Evolutionary conservation across 2,113 vertebrate genomes (phyloP).

Genomic region (Laterallus jamaicensis): DNA sequence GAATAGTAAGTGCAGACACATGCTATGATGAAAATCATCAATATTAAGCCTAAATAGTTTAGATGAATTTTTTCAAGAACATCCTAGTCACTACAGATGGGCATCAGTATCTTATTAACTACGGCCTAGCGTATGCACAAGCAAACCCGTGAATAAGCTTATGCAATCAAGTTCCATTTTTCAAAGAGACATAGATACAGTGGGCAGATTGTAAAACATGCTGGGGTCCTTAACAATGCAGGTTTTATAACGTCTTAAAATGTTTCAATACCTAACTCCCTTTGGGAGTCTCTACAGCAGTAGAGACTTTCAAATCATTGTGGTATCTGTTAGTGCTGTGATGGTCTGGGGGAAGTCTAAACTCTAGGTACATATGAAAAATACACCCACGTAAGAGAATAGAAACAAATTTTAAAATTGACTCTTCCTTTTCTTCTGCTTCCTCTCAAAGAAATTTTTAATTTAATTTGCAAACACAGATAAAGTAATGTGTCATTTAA

Average conservation of each 20-base stretch:
- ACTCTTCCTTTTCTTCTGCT: background rate
- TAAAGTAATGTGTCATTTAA: background rate
- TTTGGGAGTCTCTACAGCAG: background rate
- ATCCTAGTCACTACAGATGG: background rate
- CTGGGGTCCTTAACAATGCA: background rate
- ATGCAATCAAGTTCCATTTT: background rate
- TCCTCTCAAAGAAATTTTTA: background rate
- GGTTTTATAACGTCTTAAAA: background rate
- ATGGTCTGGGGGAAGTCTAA: background rate
- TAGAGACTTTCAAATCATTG: background rate
- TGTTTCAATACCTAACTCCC: background rate
- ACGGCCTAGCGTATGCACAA: background rate
- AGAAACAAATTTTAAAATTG: background rate
- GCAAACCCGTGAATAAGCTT: background rate
- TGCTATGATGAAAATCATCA: background rate
- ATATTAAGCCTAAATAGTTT: background rate
- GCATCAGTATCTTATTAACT: background rate
- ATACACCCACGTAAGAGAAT: background rate
- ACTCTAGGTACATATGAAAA: background rate
- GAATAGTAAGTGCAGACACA: background rate
- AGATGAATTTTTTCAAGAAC: background rate
- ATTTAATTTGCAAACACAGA: background rate
- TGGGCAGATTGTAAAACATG: background rate
- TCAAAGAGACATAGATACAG: background rate
- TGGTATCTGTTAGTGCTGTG: background rate